These are phyloP conservation scores for Phaenicophaeus curvirostris DNA, from an alignment of 2,797 vertebrate genomes.

Conservation along the genomic window DNA sequence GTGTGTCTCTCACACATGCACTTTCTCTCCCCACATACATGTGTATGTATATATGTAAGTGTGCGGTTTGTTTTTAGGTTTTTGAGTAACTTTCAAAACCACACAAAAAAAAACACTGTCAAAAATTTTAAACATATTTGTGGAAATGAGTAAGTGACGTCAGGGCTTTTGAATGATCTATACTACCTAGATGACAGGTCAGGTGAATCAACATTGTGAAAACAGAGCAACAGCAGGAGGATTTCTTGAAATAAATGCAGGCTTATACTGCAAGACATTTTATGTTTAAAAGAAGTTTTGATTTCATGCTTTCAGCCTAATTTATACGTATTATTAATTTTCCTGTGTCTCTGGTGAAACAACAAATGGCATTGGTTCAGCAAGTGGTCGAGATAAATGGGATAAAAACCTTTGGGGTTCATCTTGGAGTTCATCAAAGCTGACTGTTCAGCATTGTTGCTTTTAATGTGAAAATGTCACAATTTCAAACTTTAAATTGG, in stretches of 20 bases:
- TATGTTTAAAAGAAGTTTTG: neutral
- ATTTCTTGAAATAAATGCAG: neutral
- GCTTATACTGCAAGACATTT: neutral
- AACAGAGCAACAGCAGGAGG: neutral
- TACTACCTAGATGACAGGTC: neutral
- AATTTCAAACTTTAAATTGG: neutral
- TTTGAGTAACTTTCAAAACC: neutral
- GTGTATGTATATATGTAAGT: too few relatives aligned
- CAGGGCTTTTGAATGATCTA: neutral
- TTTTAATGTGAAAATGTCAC: neutral
- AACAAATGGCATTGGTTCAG: neutral
- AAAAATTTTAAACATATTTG: neutral
- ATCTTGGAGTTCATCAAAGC: neutral
- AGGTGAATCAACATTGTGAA: neutral
- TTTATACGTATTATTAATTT: neutral
- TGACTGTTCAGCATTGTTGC: rapidly evolving
- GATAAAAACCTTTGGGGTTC: neutral
- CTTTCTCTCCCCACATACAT: too few relatives aligned
- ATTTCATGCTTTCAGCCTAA: neutral
- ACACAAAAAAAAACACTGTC: neutral
- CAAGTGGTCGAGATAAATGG: neutral
- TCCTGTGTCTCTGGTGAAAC: neutral
- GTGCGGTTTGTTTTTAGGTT: neutral
- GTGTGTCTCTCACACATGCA: neutral
- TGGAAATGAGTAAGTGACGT: neutral